These are phyloP conservation scores for Holothuria glaberrima DNA, from an alignment of 35 echinoderm and acorn worm species.

Conservation along the genomic window DNA sequence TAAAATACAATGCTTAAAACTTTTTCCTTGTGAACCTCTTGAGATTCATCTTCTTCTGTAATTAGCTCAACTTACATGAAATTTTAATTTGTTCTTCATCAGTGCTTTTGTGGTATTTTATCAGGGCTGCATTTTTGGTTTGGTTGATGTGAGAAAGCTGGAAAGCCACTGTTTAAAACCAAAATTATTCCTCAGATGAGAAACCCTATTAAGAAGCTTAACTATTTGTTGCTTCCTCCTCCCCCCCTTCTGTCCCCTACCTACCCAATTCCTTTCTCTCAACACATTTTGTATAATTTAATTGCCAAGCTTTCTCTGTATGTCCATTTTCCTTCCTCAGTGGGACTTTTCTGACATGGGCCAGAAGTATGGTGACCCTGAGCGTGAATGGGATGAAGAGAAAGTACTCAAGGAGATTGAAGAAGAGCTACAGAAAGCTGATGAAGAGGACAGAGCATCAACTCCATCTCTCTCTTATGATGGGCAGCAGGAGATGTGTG, in stretches of 20 bases:
- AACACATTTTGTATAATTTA: too few relatives aligned
- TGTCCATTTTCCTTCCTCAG: conserved; percentile 40
- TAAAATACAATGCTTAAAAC: too few relatives aligned
- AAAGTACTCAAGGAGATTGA: conserved; percentile 54
- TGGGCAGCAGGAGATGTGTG: not conserved
- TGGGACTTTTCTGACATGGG: conserved; percentile 70
- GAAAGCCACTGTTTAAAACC: not conserved
- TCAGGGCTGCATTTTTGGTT: too few relatives aligned
- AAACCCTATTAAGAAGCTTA: not conserved
- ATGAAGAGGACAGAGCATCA: conserved; percentile 45
- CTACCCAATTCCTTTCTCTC: too few relatives aligned
- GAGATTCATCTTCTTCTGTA: too few relatives aligned
- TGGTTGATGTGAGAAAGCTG: too few relatives aligned
- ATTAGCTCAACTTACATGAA: too few relatives aligned
- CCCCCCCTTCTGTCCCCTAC: too few relatives aligned
- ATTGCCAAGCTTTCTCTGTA: not conserved
- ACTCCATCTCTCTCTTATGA: conserved; percentile 51
- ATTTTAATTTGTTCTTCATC: too few relatives aligned
- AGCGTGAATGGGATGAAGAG: conserved; percentile 69
- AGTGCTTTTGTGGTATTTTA: too few relatives aligned
- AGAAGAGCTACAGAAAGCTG: conserved; percentile 44
- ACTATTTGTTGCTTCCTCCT: not conserved
- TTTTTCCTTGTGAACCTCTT: too few relatives aligned
- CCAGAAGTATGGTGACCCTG: not conserved
- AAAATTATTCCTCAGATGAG: not conserved